phyloP scores from a whole-genome alignment of 2,888 invertebrate species.

The Iphiclides podalirius region DNA sequence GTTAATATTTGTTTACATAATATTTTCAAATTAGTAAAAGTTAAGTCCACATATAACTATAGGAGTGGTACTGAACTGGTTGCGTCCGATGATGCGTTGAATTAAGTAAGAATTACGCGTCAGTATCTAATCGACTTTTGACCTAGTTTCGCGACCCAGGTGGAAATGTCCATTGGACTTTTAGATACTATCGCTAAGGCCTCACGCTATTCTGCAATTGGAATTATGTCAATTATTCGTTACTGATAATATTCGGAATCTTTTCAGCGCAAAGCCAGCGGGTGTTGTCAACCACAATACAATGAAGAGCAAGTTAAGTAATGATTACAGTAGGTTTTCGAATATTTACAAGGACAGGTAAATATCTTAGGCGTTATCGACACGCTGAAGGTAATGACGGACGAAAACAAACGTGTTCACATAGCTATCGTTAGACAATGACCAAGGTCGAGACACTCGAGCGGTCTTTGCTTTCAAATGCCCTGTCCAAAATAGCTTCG shows the following conservation, averaged over 20 bases:
- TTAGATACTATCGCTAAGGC: constrained; percentile 19
- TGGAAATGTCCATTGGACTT: constrained; percentile 11
- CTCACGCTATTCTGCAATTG: constrained; percentile 14
- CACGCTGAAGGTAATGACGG: too few species aligned
- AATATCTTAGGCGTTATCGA: too few species aligned
- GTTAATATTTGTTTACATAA: constrained; percentile 8
- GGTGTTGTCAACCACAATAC: too few species aligned
- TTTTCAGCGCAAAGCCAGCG: too few species aligned
- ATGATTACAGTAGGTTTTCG: too few species aligned
- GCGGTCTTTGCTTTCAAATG: constrained; percentile 29
- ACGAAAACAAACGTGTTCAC: constrained; percentile 8
- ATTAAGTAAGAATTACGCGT: constrained; percentile 11
- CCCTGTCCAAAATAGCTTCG: constrained; percentile 12
- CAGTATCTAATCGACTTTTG: constrained; percentile 14
- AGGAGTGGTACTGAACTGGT: constrained; percentile 12
- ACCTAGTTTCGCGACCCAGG: constrained; percentile 13
- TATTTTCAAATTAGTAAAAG: neutral
- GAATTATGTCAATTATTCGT: too few species aligned
- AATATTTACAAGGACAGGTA: neutral
- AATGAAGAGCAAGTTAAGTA: too few species aligned
- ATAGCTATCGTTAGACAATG: constrained; percentile 20
- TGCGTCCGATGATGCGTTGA: constrained; percentile 17
- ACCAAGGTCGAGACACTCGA: constrained; percentile 27
- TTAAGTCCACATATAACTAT: neutral
- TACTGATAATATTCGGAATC: too few species aligned